phyloP scores from a whole-genome alignment of 2,113 vertebrate genomes.

The Pardalotus punctatus region DNA sequence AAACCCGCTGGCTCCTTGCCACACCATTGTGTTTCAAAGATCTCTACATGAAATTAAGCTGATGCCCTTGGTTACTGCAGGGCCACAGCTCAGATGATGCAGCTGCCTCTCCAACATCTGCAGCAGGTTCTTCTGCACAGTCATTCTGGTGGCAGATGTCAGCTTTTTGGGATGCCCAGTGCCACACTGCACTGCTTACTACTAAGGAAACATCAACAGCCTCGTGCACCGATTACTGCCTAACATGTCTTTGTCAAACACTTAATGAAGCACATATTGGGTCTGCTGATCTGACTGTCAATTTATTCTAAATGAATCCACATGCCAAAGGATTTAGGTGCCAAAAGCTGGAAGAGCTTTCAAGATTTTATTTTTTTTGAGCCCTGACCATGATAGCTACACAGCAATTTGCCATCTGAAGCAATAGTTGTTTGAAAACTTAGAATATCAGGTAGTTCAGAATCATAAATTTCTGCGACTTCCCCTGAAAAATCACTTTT shows the following conservation, averaged over 20 bases:
- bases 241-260: slow-evolving; percentile 39
- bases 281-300: slow-evolving; percentile 61
- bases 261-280: slow-evolving; percentile 66
- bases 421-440: neutral
- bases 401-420: slow-evolving; percentile 21
- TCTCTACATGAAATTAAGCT: neutral
- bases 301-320: slow-evolving; percentile 57
- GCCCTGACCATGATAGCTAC: slow-evolving; percentile 29
- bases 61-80: neutral
- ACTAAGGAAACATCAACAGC: neutral
- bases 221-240: neutral
- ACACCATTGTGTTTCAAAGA: neutral
- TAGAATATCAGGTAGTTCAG: neutral
- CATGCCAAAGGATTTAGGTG: slow-evolving; percentile 57
- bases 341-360: slow-evolving; percentile 57
- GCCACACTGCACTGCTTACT: neutral
- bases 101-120: neutral
- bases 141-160: neutral
- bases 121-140: neutral
- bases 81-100: neutral
- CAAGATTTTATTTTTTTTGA: neutral
- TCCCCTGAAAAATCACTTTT: neutral
- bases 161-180: neutral
- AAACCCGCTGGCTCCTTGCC: neutral
- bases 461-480: neutral